Percentiles rank a stretch among this genome's conserved stretches.
Evolutionary conservation across 2,113 vertebrate species (phyloP).

Genomic region (Genyomyrus donnyi): DNA sequence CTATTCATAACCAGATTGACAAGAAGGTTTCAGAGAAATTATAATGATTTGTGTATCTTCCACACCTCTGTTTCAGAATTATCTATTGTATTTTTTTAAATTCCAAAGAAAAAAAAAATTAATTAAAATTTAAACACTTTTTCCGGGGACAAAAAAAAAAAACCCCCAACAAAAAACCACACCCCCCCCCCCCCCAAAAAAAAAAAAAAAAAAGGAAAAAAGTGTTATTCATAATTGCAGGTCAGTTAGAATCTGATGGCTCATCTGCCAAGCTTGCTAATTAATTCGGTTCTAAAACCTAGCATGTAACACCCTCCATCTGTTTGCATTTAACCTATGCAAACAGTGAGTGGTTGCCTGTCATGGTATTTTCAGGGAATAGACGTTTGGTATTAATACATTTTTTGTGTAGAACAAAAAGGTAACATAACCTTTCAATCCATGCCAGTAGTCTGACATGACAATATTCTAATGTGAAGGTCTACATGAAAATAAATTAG

Average conservation of each 20-base stretch:
- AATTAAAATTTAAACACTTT: constrained; percentile 37
- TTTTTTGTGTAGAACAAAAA: constrained; percentile 34
- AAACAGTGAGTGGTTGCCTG: constrained; percentile 25
- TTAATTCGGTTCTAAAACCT: constrained; percentile 48
- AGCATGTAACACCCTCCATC: constrained; percentile 43
- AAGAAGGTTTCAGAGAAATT: not conserved
- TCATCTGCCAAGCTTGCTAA: constrained; percentile 53
- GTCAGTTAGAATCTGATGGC: constrained; percentile 50
- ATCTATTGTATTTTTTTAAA: constrained; percentile 2
- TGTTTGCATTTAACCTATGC: constrained; percentile 48
- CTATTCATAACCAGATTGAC: not conserved
- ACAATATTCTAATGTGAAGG: constrained; percentile 6
- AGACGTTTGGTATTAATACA: constrained; percentile 32
- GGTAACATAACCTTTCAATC: constrained; percentile 17
- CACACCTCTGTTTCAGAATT: not conserved
- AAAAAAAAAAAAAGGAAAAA: constrained; percentile 4
- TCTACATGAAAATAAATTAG: constrained; percentile 6
- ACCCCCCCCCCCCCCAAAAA: not conserved
- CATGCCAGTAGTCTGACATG: not conserved
- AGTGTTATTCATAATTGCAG: constrained; percentile 55
- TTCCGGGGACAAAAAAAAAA: constrained; percentile 25
- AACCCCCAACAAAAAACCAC: too few relatives aligned
- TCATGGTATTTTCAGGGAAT: constrained; percentile 37
- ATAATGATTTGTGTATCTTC: not conserved
- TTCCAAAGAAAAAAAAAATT: constrained; percentile 34